Evolutionary conservation across 2,888 invertebrate genomes (phyloP).

Genomic region (Cephus pygmeus): DNA sequence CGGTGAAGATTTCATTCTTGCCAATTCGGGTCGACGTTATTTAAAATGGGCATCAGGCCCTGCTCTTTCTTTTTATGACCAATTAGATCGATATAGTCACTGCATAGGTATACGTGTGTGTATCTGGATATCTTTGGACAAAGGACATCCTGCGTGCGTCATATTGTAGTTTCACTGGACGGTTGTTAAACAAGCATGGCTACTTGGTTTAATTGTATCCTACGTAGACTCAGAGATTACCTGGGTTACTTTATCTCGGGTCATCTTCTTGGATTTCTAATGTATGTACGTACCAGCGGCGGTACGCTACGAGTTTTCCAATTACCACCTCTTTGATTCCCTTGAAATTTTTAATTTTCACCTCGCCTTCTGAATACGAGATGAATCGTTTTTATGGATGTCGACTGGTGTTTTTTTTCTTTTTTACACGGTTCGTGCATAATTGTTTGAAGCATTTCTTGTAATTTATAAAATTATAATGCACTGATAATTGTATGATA

Average conservation of each 20-base stretch:
- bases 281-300: conserved; percentile 27
- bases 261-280: not conserved
- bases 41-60: not conserved
- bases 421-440: not conserved
- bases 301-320: conserved; percentile 23
- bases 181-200: conserved; percentile 36
- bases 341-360: not conserved
- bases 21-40: not conserved
- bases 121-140: conserved; percentile 25
- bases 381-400: not conserved
- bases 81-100: not conserved
- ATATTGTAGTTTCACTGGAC: conserved; percentile 25
- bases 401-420: not conserved
- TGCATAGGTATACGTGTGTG: not conserved
- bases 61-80: not conserved
- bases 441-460: not conserved
- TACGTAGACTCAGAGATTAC: conserved; percentile 25
- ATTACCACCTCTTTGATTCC: not conserved
- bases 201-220: conserved; percentile 50
- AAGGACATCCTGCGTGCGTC: conserved; percentile 53
- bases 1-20: not conserved
- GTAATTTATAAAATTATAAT: not conserved
- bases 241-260: conserved; percentile 26
- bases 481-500: not conserved
- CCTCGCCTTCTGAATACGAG: not conserved